phyloP scores from a whole-genome alignment of 2,797 vertebrate species.

The Siniperca undulata region DNA sequence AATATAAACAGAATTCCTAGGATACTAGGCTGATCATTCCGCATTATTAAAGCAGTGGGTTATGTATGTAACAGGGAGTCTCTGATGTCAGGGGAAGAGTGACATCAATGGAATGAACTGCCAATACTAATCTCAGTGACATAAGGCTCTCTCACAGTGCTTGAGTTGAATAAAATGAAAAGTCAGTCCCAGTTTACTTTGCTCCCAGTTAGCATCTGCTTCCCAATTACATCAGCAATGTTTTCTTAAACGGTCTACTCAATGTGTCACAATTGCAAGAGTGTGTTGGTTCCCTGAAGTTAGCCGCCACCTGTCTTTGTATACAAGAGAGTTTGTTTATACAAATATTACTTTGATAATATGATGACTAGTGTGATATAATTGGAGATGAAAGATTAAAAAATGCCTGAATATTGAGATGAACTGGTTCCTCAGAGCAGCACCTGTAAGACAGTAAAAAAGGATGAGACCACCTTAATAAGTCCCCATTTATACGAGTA shows the following conservation, averaged over 20 bases:
- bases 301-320: conserved; percentile 50
- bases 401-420: conserved; percentile 26
- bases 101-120: neutral
- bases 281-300: conserved; percentile 47
- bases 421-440: conserved; percentile 23
- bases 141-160: conserved; percentile 46
- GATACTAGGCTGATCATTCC: neutral
- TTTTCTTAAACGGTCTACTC: conserved; percentile 42
- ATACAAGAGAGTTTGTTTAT: conserved; percentile 32
- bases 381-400: conserved; percentile 54
- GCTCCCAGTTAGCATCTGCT: conserved; percentile 41
- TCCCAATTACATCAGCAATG: conserved; percentile 43
- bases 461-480: neutral
- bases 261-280: conserved; percentile 30
- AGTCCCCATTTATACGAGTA: neutral
- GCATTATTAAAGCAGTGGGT: neutral
- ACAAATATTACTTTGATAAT: conserved; percentile 48
- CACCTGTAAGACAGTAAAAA: conserved; percentile 34
- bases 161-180: conserved; percentile 33
- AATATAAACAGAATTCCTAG: neutral
- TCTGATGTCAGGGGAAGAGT: neutral
- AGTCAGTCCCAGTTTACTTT: conserved; percentile 36
- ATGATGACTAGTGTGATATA: conserved; percentile 49
- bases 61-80: neutral
- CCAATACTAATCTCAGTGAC: conserved; percentile 20